Conservation (phyloP, 2,797 vertebrate genomes). For the Diplodus sargus region DNA sequence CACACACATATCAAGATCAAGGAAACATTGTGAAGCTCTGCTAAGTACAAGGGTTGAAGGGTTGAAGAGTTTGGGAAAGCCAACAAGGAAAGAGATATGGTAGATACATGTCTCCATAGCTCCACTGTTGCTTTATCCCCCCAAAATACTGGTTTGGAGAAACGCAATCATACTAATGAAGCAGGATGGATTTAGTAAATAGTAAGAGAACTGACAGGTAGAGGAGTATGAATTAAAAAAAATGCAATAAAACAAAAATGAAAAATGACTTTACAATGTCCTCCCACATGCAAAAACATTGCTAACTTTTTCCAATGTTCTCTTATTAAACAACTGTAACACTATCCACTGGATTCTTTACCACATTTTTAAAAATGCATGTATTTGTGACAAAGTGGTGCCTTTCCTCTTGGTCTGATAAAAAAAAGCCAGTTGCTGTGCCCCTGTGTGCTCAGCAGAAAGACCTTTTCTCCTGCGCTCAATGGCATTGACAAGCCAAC, state of each 20-base stretch:
- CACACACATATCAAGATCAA: constrained; percentile 35
- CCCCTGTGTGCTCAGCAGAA: constrained; percentile 63
- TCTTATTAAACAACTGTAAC: neutral
- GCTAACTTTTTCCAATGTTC: neutral
- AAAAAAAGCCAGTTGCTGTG: constrained; percentile 43
- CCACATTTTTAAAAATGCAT: neutral
- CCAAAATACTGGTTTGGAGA: neutral
- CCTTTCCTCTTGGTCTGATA: constrained; percentile 22
- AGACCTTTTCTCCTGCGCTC: constrained; percentile 65
- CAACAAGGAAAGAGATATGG: constrained; percentile 30
- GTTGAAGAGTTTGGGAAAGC: constrained; percentile 29
- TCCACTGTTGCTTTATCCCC: constrained; percentile 6
- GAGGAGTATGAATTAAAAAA: neutral
- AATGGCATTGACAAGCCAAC: constrained; percentile 67
- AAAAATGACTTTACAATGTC: neutral
- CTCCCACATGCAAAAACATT: constrained; percentile 10
- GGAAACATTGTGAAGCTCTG: constrained; percentile 45
- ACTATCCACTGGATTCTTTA: neutral
- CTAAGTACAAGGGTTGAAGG: constrained; percentile 38
- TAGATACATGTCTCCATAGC: neutral
- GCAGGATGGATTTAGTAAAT: constrained; percentile 8
- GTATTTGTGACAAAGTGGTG: constrained; percentile 18
- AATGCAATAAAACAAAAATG: neutral
- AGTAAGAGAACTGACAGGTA: neutral
- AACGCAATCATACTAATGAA: constrained; percentile 3